phyloP scores from a whole-genome alignment of 2,888 invertebrate species.

The Caenorhabditis japonica region DNA sequence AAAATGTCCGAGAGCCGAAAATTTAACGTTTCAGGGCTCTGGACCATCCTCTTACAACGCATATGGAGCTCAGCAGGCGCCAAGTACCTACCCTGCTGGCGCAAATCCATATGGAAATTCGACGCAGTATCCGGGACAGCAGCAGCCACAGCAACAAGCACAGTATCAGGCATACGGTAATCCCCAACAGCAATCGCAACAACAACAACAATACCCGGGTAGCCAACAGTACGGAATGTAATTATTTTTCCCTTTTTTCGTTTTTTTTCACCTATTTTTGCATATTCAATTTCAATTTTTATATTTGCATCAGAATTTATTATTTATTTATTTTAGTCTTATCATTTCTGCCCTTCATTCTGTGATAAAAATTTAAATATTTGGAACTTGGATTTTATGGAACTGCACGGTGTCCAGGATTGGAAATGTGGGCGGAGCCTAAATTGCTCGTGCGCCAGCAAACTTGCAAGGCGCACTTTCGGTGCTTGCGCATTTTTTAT shows the following conservation, averaged over 20 bases:
- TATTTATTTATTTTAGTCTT: too few species aligned
- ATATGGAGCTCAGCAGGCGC: slow-evolving; percentile 10
- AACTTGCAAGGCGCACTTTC: too few species aligned
- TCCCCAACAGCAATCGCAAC: too few species aligned
- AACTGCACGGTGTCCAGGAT: too few species aligned
- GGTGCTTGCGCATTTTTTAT: too few species aligned
- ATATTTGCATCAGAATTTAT: slow-evolving; percentile 5
- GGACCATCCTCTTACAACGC: slow-evolving; percentile 2
- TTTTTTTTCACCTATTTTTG: slow-evolving; percentile 1
- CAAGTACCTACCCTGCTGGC: slow-evolving; percentile 6
- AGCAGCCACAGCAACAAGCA: slow-evolving; percentile 11
- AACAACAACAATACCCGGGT: slow-evolving; percentile 10
- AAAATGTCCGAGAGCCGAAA: too few species aligned
- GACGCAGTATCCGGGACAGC: background rate
- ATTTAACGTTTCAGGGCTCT: too few species aligned
- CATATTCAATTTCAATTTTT: slow-evolving; percentile 8
- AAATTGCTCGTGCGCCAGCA: too few species aligned
- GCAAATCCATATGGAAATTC: slow-evolving; percentile 8
- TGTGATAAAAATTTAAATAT: background rate
- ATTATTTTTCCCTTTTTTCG: background rate
- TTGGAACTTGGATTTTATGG: too few species aligned
- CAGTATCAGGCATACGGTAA: slow-evolving; percentile 12
- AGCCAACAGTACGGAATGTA: slow-evolving; percentile 9
- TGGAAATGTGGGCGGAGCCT: too few species aligned
- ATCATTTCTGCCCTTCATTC: slow-evolving; percentile 3